Base-by-base conservation (phyloP, 2,888 invertebrate genomes). In the Eurois occulta region DNA sequence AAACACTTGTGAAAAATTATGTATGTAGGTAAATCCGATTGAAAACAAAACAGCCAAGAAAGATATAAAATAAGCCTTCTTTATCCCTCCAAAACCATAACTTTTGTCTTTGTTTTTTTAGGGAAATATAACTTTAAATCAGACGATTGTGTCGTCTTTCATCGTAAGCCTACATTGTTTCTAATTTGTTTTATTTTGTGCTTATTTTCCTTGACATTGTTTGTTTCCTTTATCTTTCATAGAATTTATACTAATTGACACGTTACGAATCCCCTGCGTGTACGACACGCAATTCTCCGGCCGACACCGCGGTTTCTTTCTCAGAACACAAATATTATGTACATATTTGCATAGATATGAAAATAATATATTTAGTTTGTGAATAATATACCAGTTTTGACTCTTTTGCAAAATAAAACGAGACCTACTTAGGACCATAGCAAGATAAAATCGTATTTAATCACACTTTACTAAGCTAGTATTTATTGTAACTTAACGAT, bases 161-260 rank as follows among this genome's bases (percentile, higher is more conserved):
- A 62, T 28, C 38, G 41, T 35, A 60, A 43, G 32, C 55, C 32
- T 32, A 43, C 8, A n/a, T 66, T 52, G 52, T 48, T 32, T 48
- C 35, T 52, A 65, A 71, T 78, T 67, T 71, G 18, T 46, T 66
- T 75, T 65, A 48, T 67, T 41, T 67, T 80, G 81, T 21, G 18
- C 28, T 64, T 55, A 60, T 77, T 83, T 83, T 83, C 65, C 58
- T 69, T 80, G 43, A 38, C 38, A 70, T 68, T 78, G 21, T 83
- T 78, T 83, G 43, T 83, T 83, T 78, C 35, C 83, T 76, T 68
- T 67, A n/a, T 62, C 46, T 62, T 78, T 62, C 38, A 62, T 28
- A 58, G 28, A 78, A 78, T 83, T 60, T 71, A 83, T 83, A 83
- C 84, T 80, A 80, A 81, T 84, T 81, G 80, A 84, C 84, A 81